These are phyloP conservation scores for Psophia crepitans DNA, from an alignment of 2,113 vertebrate species.

Conservation along the genomic window DNA sequence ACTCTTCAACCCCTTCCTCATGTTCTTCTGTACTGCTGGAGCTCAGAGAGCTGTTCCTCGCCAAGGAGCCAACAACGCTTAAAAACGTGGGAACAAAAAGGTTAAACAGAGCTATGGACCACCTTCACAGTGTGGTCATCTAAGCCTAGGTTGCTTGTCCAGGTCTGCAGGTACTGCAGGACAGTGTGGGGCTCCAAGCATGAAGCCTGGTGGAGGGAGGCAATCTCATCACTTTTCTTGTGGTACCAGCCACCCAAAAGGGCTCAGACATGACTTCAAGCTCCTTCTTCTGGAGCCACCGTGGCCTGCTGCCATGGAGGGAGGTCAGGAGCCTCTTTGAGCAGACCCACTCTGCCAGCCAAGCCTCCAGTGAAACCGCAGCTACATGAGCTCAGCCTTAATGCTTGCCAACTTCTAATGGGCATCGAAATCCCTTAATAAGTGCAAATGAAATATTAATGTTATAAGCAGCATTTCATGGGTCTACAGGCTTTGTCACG, in stretches of 20 bases:
- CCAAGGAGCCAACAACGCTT: fast-evolving
- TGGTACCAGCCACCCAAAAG: background rate
- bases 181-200: background rate
- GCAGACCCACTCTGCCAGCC: background rate
- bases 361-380: background rate
- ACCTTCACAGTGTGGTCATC: background rate
- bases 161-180: background rate
- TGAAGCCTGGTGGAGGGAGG: background rate
- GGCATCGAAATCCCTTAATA: background rate
- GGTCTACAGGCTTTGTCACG: background rate
- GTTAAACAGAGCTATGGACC: background rate
- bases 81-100: background rate
- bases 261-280: background rate
- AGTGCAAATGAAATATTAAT: background rate
- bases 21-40: background rate
- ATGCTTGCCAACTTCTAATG: fast-evolving
- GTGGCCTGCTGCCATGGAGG: background rate
- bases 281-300: background rate
- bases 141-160: background rate
- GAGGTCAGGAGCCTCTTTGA: background rate
- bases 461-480: background rate
- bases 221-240: background rate
- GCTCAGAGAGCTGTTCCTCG: background rate
- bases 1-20: background rate
- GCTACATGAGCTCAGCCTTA: background rate